Conservation (phyloP, 2,888 invertebrate species). For the Ennomos quercinarius region DNA sequence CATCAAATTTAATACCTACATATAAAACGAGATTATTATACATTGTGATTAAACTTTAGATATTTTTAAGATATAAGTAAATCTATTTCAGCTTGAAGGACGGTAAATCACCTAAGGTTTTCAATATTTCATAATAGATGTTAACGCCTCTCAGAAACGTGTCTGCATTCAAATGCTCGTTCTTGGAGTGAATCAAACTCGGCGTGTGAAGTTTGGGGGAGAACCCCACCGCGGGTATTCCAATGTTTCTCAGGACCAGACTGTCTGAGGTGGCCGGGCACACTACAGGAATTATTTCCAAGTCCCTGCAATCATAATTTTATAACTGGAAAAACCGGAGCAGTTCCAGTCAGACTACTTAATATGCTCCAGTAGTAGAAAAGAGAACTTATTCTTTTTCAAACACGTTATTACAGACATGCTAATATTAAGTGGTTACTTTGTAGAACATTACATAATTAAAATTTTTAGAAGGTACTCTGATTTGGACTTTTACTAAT, state of each 20-base stretch:
- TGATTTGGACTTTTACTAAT: too few species aligned
- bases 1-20: too few species aligned
- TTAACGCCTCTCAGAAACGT: slow-evolving; percentile 63
- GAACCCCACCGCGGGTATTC: slow-evolving; percentile 68
- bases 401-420: not conserved
- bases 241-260: slow-evolving; percentile 56
- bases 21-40: too few species aligned
- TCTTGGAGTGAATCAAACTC: slow-evolving; percentile 48
- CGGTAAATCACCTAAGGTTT: slow-evolving; percentile 22
- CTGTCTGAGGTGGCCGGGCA: slow-evolving; percentile 66
- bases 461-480: too few species aligned
- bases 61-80: not conserved
- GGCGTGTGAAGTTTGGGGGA: slow-evolving; percentile 54
- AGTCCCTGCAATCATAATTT: slow-evolving; percentile 51
- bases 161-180: slow-evolving; percentile 62
- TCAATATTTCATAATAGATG: slow-evolving; percentile 52
- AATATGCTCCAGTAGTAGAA: too few species aligned
- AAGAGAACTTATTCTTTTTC: slow-evolving; percentile 6
- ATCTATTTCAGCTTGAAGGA: not conserved
- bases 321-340: too few species aligned
- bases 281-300: slow-evolving; percentile 53
- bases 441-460: too few species aligned
- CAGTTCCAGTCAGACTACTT: too few species aligned
- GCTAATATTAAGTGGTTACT: too few species aligned
- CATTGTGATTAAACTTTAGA: too few species aligned